These are phyloP conservation scores for Aspiorhynchus laticeps DNA, from an alignment of 2,113 vertebrate genomes.

Conservation along the genomic window DNA sequence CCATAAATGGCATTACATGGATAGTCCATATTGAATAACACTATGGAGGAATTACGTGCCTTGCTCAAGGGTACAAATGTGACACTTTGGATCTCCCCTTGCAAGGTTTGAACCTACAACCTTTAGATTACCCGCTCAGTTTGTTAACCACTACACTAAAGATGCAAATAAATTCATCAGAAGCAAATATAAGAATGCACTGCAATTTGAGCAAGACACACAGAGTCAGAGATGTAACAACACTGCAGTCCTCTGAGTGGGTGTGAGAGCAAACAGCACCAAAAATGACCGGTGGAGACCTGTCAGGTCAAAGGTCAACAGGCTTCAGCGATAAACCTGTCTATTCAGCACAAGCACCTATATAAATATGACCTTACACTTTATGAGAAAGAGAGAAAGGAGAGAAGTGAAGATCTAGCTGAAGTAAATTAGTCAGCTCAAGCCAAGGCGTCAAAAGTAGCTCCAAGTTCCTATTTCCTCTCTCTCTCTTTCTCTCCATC, in stretches of 20 bases:
- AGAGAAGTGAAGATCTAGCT: neutral
- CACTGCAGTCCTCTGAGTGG: neutral
- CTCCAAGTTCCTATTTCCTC: conserved; percentile 33
- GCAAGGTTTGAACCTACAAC: neutral
- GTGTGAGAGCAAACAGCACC: neutral
- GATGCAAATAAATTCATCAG: neutral
- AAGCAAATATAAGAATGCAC: neutral
- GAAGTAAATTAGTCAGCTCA: conserved; percentile 20
- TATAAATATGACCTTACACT: conserved; percentile 10
- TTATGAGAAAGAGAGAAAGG: neutral
- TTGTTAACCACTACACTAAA: neutral
- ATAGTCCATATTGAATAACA: neutral
- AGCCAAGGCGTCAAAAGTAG: conserved; percentile 41
- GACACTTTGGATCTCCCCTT: neutral
- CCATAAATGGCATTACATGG: neutral
- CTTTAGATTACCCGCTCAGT: neutral
- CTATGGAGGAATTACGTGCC: neutral
- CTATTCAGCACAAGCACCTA: neutral
- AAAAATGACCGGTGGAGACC: neutral
- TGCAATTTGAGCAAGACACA: neutral
- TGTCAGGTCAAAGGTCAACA: neutral
- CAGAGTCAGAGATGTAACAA: neutral
- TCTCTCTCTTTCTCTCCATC: conserved; percentile 17
- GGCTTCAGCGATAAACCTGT: conserved; percentile 10
- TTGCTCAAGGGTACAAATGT: neutral